Evolutionary conservation across 2,888 invertebrate species (phyloP), one percentile per base, ranked within the genome.

Genomic region (Gymnoscelis rufifasciata): DNA sequence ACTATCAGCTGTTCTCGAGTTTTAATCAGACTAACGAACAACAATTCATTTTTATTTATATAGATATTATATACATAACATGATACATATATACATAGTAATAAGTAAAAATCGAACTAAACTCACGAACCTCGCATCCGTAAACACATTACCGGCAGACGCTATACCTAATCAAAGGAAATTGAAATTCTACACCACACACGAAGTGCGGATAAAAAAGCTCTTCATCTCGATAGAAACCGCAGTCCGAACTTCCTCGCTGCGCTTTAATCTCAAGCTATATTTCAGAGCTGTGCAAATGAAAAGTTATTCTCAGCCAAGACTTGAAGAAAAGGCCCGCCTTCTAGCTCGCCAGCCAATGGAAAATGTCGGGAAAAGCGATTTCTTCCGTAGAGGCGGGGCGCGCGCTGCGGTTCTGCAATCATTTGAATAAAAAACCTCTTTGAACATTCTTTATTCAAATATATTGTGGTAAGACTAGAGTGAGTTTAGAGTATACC

Each of bases 221-320:
- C 37, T 30, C 43, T 66, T 60, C 72, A 74, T 74, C 78, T 78
- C 69, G 61, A 66, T 66, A 57, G 54, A 71, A 81, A 83, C 86
- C 86, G 72, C 87, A 83, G 64, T 68, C 69, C 67, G 69, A 79
- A 83, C 73, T 86, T 80, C 71, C 73, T 66, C 71, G 69, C 71
- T 71, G 76, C 76, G 74, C 75, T 83, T 81, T 84, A 84, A 86
- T 84, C 84, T 75, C 68, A 54, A 74, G 79, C 79, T 78, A 84
- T 87, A 84, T 86, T 86, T 84, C 74, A 83, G 78, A 73, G 74
- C 77, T 72, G 80, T 82, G 83, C 86, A 87, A 88, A 87, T 87
- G 87, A 84, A 88, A 87, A 86, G 84, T 88, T 84, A 74, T 76
- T 76, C 76, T 75, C 71, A 66, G 52, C 65, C 59, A 83, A 81